These are phyloP conservation scores for Hypselothyrea guttata DNA, from an alignment of 2,888 invertebrate species.

Conservation along the genomic window DNA sequence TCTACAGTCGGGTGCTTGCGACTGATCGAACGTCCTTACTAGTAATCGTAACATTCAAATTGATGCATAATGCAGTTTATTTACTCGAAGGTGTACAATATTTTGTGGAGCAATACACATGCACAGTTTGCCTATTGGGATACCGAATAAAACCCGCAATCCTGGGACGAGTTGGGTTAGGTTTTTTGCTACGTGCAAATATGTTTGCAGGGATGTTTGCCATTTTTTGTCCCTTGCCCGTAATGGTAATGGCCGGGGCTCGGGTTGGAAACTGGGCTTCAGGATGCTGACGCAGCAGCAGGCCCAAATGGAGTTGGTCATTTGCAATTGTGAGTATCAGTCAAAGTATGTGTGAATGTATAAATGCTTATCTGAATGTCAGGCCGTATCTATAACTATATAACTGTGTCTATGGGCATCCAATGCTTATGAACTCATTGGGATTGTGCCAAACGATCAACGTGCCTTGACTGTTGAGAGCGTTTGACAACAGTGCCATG, in stretches of 20 bases:
- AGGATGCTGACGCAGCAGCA: constrained; percentile 52
- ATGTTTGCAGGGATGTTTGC: no score
- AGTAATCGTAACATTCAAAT: no score
- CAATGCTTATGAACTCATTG: constrained; percentile 73
- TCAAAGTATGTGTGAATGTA: constrained; percentile 16
- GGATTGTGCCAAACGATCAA: constrained; percentile 7
- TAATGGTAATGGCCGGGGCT: neutral
- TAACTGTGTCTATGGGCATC: constrained; percentile 17
- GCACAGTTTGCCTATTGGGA: no score
- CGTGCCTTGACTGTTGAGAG: constrained; percentile 46
- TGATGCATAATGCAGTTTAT: no score
- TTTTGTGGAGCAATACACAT: no score
- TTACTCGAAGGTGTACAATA: no score
- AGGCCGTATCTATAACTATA: no score
- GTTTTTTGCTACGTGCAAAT: no score
- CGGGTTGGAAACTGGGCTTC: constrained; percentile 17
- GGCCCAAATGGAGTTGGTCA: constrained; percentile 15
- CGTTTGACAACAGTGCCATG: constrained; percentile 40
- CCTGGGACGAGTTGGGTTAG: constrained; percentile 7
- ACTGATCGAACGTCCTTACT: no score
- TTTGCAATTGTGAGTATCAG: constrained; percentile 32
- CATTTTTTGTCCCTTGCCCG: constrained; percentile 8
- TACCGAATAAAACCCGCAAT: no score
- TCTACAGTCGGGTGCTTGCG: no score
- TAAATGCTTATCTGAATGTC: constrained; percentile 34